Evolutionary conservation across 2,113 vertebrate species (phyloP).

Genomic region (Hemichromis elongatus): DNA sequence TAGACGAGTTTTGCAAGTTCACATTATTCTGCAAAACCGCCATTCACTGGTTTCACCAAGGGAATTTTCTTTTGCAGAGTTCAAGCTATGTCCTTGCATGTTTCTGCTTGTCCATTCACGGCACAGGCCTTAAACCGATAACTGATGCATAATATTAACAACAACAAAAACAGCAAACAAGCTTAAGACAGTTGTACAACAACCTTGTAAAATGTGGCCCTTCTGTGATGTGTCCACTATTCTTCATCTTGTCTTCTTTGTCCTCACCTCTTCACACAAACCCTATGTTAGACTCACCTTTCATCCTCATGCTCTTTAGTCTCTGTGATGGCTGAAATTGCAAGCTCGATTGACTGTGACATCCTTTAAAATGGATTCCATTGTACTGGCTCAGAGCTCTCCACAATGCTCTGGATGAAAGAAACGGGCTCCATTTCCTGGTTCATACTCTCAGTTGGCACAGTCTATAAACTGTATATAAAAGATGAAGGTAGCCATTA

Average conservation of each 20-base stretch:
- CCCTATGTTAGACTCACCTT: background rate
- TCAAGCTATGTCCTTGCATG: background rate
- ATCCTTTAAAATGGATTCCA: constrained; percentile 35
- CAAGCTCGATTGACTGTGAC: constrained; percentile 42
- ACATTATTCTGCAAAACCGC: background rate
- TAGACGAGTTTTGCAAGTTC: background rate
- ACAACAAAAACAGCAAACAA: background rate
- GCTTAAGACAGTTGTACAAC: background rate
- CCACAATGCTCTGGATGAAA: background rate
- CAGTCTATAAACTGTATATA: background rate
- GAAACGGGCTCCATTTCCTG: background rate
- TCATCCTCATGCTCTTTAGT: background rate
- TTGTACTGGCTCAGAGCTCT: background rate
- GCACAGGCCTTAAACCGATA: background rate
- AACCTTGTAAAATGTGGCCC: background rate
- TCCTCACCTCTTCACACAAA: background rate
- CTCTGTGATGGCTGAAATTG: constrained; percentile 5
- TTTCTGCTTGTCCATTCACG: background rate
- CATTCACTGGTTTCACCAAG: background rate
- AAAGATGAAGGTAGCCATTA: background rate
- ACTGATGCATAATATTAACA: background rate
- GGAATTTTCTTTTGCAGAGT: background rate
- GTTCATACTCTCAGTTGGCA: background rate
- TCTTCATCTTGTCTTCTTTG: background rate
- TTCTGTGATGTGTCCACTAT: background rate